Percentiles rank a stretch among this genome's conserved stretches.
These are phyloP conservation scores for Glaucidium brasilianum DNA, from an alignment of 2,113 vertebrate genomes.

Conservation along the genomic window DNA sequence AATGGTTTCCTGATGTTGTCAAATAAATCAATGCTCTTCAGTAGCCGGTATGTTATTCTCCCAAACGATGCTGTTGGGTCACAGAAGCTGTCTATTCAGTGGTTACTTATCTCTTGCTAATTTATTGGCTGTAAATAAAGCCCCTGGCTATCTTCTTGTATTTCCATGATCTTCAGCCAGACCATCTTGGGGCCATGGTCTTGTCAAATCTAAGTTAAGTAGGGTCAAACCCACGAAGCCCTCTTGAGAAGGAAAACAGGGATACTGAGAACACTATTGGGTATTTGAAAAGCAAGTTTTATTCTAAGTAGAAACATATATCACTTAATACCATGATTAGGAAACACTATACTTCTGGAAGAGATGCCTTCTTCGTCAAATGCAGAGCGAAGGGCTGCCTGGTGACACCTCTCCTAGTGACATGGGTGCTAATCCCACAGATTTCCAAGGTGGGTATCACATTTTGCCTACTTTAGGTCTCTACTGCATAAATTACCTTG, in stretches of 20 bases:
- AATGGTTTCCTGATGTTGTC: slow-evolving; percentile 59
- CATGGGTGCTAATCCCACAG: not conserved
- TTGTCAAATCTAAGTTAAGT: slow-evolving; percentile 18
- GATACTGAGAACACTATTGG: not conserved
- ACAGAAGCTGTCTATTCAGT: slow-evolving; percentile 20
- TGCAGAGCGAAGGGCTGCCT: not conserved
- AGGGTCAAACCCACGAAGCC: slow-evolving; percentile 19
- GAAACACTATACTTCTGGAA: not conserved
- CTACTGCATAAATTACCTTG: slow-evolving; percentile 5
- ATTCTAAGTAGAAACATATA: not conserved
- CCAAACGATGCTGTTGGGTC: slow-evolving; percentile 48
- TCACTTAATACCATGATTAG: not conserved
- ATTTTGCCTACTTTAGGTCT: slow-evolving; percentile 54
- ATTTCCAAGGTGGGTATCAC: slow-evolving; percentile 37
- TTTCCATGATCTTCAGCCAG: slow-evolving; percentile 47
- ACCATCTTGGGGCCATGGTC: not conserved
- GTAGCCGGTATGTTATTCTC: slow-evolving; percentile 2
- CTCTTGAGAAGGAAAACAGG: not conserved
- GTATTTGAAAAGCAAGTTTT: not conserved
- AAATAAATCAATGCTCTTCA: slow-evolving; percentile 65
- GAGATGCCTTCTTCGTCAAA: not conserved
- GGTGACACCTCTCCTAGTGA: not conserved
- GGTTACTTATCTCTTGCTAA: slow-evolving; percentile 35
- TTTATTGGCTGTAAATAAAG: slow-evolving; percentile 56
- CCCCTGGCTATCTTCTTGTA: slow-evolving; percentile 44